Evolutionary conservation across 2,888 invertebrate species (phyloP), one percentile per base, ranked within the genome.

Genomic region (Lissonota sp.): DNA sequence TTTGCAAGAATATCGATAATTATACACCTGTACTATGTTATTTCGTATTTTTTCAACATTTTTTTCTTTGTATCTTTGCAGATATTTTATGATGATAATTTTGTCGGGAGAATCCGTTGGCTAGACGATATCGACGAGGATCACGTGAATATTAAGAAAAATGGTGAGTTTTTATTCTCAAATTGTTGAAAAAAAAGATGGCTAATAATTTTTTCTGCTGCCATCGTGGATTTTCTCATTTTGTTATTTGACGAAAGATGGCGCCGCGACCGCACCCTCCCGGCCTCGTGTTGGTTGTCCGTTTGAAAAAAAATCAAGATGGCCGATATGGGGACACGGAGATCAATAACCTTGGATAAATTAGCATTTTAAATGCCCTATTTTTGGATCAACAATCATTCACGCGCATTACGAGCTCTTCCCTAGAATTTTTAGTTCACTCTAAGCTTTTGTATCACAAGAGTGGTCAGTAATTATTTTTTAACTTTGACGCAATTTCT

Each of bases 61-160:
- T 87, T 83, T 87, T 84, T 88, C 84, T 75, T 46, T 72, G 80
- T 83, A 40, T 87, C 79, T 80, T 90, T 90, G 60, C 90, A 90
- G 90, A 87, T 85, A 71, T 74, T 78, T 62, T 70, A 80, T 73
- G 84, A 87, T 85, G 88, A 85, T 82, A 73, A 62, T 76, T 67
- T 60, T 70, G 71, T 81, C 74, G 82, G 69, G 73, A 70, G 64
- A 39, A 40, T 60, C 60, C 49, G 67, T 69, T 80, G 77, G 79
- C 82, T 86, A 85, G 81, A 84, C 82, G 60, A 85, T 79, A 77
- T 57, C 83, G 5, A 78, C 83, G 51, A 80, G 83, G 82, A 83
- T 83, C 57, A 40, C 44, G 64, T 72, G 79, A 55, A 46, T 49
- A 42, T 57, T 76, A 73, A 67, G 53, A 82, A 82, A 80, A 83